phyloP scores from a whole-genome alignment of 2,797 vertebrate genomes.

The Eurystomus glaucurus region DNA sequence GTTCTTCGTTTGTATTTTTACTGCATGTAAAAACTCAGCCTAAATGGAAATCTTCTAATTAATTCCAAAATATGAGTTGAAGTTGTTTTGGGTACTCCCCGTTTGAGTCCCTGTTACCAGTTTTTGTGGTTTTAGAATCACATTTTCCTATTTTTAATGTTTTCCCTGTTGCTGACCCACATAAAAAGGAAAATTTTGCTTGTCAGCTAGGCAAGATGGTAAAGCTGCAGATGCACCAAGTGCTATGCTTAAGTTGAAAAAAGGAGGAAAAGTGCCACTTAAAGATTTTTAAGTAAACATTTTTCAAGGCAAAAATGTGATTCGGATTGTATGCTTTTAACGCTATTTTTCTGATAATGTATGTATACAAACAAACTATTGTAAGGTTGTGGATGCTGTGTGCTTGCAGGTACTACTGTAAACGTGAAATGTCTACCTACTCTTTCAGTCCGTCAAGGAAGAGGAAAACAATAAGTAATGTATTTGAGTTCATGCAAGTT shows the following conservation, averaged over 20 bases:
- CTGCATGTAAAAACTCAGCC: not conserved
- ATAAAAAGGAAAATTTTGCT: constrained; percentile 58
- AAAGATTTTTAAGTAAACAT: not conserved
- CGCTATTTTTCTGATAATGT: not conserved
- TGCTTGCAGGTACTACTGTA: not conserved
- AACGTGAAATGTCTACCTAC: not conserved
- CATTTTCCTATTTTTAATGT: constrained; percentile 66
- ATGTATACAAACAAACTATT: not conserved
- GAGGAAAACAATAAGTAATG: not conserved
- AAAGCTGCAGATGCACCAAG: not conserved
- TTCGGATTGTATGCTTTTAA: not conserved
- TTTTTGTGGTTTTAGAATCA: constrained; percentile 62
- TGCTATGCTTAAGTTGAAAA: not conserved
- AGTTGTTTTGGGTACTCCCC: constrained; percentile 48
- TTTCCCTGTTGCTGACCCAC: not conserved
- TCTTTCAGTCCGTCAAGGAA: not conserved
- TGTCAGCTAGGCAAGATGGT: not conserved
- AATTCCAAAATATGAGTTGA: constrained; percentile 41
- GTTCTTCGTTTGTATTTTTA: not conserved
- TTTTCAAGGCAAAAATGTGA: not conserved
- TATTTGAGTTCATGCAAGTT: not conserved
- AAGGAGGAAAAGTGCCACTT: not conserved
- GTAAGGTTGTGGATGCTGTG: not conserved
- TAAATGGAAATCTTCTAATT: constrained; percentile 37
- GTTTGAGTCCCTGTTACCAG: not conserved